Evolutionary conservation across 2,797 vertebrate genomes (phyloP).

Genomic region (Acanthurus leucopareius): DNA sequence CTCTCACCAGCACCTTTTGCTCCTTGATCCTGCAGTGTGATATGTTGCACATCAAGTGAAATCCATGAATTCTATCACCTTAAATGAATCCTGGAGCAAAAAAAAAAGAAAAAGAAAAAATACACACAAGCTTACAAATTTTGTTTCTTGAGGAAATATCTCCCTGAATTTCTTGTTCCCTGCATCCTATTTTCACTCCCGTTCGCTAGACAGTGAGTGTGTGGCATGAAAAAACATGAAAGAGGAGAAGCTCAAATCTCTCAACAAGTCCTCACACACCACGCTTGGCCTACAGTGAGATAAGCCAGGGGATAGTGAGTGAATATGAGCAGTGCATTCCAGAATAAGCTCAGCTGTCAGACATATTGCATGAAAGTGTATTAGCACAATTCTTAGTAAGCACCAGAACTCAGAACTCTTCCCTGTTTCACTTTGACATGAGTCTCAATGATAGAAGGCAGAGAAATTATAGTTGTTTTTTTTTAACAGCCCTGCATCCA

Average conservation of each 20-base stretch:
- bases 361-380: slow-evolving; percentile 21
- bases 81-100: slow-evolving; percentile 41
- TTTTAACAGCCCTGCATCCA: not conserved
- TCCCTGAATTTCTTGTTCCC: slow-evolving; percentile 40
- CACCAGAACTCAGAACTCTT: slow-evolving; percentile 23
- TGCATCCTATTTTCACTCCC: slow-evolving; percentile 40
- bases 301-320: slow-evolving; percentile 34
- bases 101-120: not conserved
- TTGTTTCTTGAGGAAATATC: slow-evolving; percentile 19
- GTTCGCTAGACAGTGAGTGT: slow-evolving; percentile 24
- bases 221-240: slow-evolving; percentile 44
- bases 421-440: slow-evolving; percentile 47
- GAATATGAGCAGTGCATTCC: slow-evolving; percentile 34
- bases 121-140: slow-evolving; percentile 22
- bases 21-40: slow-evolving; percentile 54
- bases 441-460: slow-evolving; percentile 31
- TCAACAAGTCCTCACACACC: slow-evolving; percentile 31
- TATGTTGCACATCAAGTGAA: slow-evolving; percentile 62
- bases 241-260: slow-evolving; percentile 10
- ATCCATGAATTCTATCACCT: slow-evolving; percentile 25
- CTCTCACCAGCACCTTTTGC: slow-evolving; percentile 23
- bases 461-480: slow-evolving; percentile 13
- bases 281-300: slow-evolving; percentile 9
- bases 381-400: slow-evolving; percentile 12
- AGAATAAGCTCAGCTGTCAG: slow-evolving; percentile 42